Conservation (phyloP, 1,140 invertebrate species). For the Tenebrio molitor region DNA sequence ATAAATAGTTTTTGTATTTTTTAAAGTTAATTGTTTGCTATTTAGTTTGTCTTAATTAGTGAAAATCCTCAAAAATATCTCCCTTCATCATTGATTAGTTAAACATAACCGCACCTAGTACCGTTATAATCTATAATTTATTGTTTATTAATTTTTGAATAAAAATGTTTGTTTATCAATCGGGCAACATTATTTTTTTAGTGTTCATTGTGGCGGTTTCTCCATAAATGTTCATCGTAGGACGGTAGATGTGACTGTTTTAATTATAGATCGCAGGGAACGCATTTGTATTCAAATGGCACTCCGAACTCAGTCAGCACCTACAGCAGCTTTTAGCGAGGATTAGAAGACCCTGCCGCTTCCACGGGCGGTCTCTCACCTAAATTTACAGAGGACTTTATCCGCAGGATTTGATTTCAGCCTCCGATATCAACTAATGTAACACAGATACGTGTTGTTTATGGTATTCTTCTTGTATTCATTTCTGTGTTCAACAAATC, state of each 20-base stretch:
- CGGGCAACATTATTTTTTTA: too few relatives aligned
- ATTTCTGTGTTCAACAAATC: conserved; percentile 25
- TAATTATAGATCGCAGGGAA: conserved; percentile 30
- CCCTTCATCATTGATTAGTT: too few relatives aligned
- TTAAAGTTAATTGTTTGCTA: too few relatives aligned
- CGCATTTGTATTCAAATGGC: conserved; percentile 44
- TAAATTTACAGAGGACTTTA: conserved; percentile 33
- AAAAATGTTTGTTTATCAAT: too few relatives aligned
- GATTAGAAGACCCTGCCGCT: conserved; percentile 30
- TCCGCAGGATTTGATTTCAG: conserved; percentile 21
- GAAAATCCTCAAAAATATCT: too few relatives aligned
- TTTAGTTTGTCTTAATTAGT: too few relatives aligned
- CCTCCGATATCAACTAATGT: conserved; percentile 15
- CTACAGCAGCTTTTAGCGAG: conserved; percentile 42
- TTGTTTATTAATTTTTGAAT: too few relatives aligned
- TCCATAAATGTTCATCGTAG: not conserved
- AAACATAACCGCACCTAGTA: too few relatives aligned
- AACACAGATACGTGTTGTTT: conserved; percentile 19
- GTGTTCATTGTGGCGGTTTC: too few relatives aligned
- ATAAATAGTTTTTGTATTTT: too few relatives aligned
- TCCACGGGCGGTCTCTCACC: not conserved
- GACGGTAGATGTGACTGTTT: not conserved
- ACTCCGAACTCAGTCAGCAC: conserved; percentile 25
- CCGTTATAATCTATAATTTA: too few relatives aligned
- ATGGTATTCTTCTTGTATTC: conserved; percentile 25